These are phyloP conservation scores for Pocota personata DNA, from an alignment of 2,888 invertebrate species.

Conservation along the genomic window DNA sequence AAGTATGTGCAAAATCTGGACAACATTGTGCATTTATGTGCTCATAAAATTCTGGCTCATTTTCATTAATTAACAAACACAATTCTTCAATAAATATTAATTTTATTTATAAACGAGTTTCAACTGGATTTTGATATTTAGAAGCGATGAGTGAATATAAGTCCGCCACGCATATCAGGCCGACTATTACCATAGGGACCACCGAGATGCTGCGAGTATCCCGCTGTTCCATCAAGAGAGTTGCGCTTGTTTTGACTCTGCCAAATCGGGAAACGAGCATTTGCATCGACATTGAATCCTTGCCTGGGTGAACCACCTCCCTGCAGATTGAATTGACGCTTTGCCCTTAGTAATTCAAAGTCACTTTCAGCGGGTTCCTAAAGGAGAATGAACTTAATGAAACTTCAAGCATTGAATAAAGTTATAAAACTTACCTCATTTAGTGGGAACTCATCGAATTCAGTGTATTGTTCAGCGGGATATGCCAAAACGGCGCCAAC, in stretches of 20 bases:
- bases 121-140: constrained; percentile 36
- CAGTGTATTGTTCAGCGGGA: background rate
- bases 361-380: constrained; percentile 15
- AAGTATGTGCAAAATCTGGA: no score
- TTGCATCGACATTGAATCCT: constrained; percentile 76
- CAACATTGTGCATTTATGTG: no score
- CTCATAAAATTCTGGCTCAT: no score
- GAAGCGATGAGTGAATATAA: constrained; percentile 72
- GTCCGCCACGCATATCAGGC: constrained; percentile 76
- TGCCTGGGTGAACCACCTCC: constrained; percentile 76
- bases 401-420: background rate
- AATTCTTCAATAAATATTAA: no score
- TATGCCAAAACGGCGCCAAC: constrained; percentile 16
- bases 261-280: constrained; percentile 78
- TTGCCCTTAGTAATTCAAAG: constrained; percentile 8
- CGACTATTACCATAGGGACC: constrained; percentile 80
- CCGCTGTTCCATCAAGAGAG: constrained; percentile 77
- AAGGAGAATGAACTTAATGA: background rate
- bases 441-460: background rate
- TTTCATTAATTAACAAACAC: no score
- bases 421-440: background rate
- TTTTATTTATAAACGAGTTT: no score
- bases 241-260: constrained; percentile 78
- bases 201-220: constrained; percentile 79
- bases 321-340: constrained; percentile 74